Percentiles rank a stretch among this genome's conserved stretches.
Conservation (phyloP, 2,113 vertebrate genomes). For the Ctenodactylus gundi region DNA sequence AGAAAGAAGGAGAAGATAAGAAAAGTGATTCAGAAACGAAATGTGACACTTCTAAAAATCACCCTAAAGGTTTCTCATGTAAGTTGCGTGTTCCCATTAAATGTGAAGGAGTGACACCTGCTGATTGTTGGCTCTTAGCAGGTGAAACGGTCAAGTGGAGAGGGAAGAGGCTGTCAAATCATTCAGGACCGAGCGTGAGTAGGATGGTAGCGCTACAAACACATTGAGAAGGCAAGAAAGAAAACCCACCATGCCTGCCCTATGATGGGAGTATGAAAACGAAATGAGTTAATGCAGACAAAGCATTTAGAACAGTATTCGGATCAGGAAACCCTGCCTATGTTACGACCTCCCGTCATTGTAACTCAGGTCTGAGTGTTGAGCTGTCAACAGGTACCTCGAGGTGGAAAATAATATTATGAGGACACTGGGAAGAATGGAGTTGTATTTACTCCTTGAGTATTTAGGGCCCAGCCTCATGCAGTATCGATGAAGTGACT, state of each 20-base stretch:
- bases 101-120: too few species aligned
- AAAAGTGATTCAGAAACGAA: neutral
- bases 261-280: neutral
- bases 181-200: neutral
- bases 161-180: neutral
- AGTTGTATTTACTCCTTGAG: constrained; percentile 36
- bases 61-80: neutral
- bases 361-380: neutral
- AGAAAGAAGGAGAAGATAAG: neutral
- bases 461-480: constrained; percentile 68
- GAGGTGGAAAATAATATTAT: neutral
- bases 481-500: constrained; percentile 71
- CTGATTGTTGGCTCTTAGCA: neutral
- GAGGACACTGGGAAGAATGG: neutral
- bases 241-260: neutral
- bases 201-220: neutral
- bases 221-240: neutral
- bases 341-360: neutral
- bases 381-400: neutral
- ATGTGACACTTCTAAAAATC: neutral
- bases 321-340: neutral
- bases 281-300: neutral
- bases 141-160: neutral
- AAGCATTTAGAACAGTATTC: neutral
- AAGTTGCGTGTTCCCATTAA: neutral